phyloP scores from a whole-genome alignment of 1,140 invertebrate genomes.

The Macrobrachium nipponense region DNA sequence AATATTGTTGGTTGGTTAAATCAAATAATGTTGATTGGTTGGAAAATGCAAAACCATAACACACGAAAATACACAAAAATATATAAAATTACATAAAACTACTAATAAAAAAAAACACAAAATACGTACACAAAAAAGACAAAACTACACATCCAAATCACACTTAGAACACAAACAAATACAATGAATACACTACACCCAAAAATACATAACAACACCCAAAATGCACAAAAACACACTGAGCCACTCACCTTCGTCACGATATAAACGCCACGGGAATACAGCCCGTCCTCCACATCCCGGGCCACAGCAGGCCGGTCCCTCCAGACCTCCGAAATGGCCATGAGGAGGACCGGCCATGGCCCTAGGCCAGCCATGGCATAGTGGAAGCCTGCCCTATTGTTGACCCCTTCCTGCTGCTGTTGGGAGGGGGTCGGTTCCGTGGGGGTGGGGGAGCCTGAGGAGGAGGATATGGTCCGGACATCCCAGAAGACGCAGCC shows the following conservation, averaged over 20 bases:
- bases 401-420: conserved; percentile 74
- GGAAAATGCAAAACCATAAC: no score
- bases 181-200: conserved; percentile 12
- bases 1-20: background rate
- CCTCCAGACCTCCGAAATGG: conserved; percentile 77
- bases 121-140: no score
- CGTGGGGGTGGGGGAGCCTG: no score
- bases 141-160: no score
- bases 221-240: background rate
- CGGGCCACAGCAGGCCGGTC: conserved; percentile 79
- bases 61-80: no score
- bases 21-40: background rate
- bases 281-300: conserved; percentile 83
- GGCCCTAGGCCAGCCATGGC: conserved; percentile 80
- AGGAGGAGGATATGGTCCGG: conserved; percentile 67
- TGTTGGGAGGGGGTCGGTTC: conserved; percentile 69
- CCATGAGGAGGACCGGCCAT: conserved; percentile 81
- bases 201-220: conserved; percentile 37
- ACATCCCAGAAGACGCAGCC: conserved; percentile 92
- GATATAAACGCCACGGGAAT: conserved; percentile 82
- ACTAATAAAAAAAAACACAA: no score
- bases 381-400: conserved; percentile 85
- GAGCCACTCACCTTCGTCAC: conserved; percentile 76
- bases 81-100: no score
- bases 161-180: no score